A percentile compares a stretch with the other conserved stretches of the same genome.
These are phyloP conservation scores for Hipposideros larvatus DNA, from an alignment of 2,797 vertebrate genomes.

Conservation along the genomic window DNA sequence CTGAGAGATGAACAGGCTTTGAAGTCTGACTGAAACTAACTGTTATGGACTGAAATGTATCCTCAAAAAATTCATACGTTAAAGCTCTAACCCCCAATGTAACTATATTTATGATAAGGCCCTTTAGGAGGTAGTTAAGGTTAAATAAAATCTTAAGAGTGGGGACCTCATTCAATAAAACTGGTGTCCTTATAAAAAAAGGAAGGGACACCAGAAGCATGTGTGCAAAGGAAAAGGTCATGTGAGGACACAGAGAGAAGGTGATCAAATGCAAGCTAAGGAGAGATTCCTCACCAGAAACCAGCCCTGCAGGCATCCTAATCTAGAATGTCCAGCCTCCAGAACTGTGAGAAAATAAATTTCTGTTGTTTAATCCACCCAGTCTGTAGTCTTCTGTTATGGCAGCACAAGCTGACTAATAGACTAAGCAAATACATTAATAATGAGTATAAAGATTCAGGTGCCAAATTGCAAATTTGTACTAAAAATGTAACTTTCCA, in stretches of 20 bases:
- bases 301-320: neutral
- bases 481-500: neutral
- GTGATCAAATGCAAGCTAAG: neutral
- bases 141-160: neutral
- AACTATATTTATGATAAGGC: neutral
- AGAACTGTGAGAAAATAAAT: neutral
- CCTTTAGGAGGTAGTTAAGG: neutral
- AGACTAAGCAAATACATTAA: neutral
- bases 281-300: neutral
- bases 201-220: neutral
- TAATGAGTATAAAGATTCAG: neutral
- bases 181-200: neutral
- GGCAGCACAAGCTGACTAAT: neutral
- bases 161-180: neutral
- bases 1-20: neutral
- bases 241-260: neutral
- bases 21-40: slow-evolving; percentile 12
- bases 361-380: neutral
- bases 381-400: neutral
- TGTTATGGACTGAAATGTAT: neutral
- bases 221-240: neutral
- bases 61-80: neutral
- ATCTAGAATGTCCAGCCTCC: neutral
- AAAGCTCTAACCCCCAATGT: neutral
- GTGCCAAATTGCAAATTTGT: neutral